Base-by-base conservation (phyloP, 2,888 invertebrate genomes). In the Tetragonisca angustula region DNA sequence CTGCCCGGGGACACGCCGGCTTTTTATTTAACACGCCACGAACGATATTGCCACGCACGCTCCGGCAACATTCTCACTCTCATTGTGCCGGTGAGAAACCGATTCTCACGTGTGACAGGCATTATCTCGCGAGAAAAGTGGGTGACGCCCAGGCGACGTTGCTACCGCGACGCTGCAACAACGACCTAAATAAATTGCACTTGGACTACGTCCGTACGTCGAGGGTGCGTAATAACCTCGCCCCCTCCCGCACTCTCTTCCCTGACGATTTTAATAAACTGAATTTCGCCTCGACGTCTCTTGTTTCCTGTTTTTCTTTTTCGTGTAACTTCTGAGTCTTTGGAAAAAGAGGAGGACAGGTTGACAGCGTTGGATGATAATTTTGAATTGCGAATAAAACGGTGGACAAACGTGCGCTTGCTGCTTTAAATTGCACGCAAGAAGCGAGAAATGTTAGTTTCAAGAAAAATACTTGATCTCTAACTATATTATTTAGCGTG, bases 91-190 rank as follows among this genome's bases (percentile, higher is more conserved):
- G 43, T 62, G 65, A 69, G 59, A 64, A 72, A 76, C 81, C 71
- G 89, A 87, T 88, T 87, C 68, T 87, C 88, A 79, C 86, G 84
- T 86, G 90, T 87, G 88, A 90, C 88, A 89, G 88, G 86, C 86
- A 89, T 91, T 90, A 92, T 92, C 90, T 88, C 73, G 84, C 79
- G 85, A 77, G 86, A 88, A 87, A 88, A 85, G 85, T 87, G 88
- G 88, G 85, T 85, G 85, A 88, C 84, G 64, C 59, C 73, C 32
- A 32, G 4, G n/a, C 21, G 21, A 21, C 69, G 84, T 82, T 84
- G 73, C 73, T 76, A 75, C 64, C 32, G 61, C 59, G 76, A 76
- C 74, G 52, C 32, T 52, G 65, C 69, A 78, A 71, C 75, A 78
- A 81, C 72, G 87, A 81, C 81, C 76, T 70, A 82, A 74, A 84